Evolutionary conservation across 2,888 invertebrate genomes (phyloP).

Genomic region (Apomyelois bistriatella): DNA sequence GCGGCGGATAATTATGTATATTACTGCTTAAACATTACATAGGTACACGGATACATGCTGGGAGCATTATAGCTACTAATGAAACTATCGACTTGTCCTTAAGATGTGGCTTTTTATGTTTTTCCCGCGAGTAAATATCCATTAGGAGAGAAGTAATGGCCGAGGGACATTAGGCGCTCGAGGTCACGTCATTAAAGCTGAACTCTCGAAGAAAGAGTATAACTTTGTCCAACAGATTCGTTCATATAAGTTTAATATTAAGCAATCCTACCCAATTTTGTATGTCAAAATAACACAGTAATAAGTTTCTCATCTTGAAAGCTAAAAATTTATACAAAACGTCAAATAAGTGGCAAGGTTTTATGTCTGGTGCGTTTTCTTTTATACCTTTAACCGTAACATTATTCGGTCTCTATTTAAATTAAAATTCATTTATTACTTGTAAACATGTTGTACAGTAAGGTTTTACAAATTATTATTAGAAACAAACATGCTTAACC

Average conservation of each 20-base stretch:
- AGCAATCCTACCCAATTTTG: not conserved
- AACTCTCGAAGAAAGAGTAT: slow-evolving; percentile 34
- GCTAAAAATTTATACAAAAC: no score
- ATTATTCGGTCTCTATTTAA: no score
- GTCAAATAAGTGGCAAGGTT: no score
- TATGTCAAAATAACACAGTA: no score
- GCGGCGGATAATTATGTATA: no score
- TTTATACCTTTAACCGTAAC: no score
- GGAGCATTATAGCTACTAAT: not conserved
- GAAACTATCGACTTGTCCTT: slow-evolving; percentile 45
- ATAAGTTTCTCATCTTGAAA: no score
- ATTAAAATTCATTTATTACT: no score
- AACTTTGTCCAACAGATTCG: slow-evolving; percentile 11
- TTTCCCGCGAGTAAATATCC: slow-evolving; percentile 60
- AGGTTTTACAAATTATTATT: no score
- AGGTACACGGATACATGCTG: not conserved
- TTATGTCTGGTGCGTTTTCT: no score
- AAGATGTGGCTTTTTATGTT: slow-evolving; percentile 62
- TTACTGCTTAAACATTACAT: not conserved
- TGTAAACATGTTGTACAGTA: no score
- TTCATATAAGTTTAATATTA: slow-evolving; percentile 6
- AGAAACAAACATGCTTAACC: no score
- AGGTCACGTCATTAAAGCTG: slow-evolving; percentile 48
- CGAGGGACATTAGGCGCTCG: slow-evolving; percentile 51
- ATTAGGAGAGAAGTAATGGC: slow-evolving; percentile 63